A percentile compares a stretch with the other conserved stretches of the same genome.
Evolutionary conservation across 2,113 vertebrate species (phyloP).

Genomic region (Motacilla tschutschensis): DNA sequence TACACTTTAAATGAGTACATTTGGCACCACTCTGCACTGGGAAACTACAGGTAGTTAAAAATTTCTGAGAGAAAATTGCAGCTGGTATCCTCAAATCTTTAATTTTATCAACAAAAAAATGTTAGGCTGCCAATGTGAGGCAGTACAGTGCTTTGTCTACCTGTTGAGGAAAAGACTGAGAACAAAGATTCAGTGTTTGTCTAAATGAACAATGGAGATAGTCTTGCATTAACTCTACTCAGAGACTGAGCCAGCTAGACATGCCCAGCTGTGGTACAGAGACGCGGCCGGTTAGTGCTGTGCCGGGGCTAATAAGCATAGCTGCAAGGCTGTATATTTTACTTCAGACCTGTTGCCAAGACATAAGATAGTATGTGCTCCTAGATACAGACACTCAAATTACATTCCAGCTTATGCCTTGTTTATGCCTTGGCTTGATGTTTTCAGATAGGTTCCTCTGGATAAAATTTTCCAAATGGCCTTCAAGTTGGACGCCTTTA

Average conservation of each 20-base stretch:
- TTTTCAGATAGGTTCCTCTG: not conserved
- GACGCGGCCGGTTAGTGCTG: accelerated
- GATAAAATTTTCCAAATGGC: not conserved
- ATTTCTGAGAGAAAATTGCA: not conserved
- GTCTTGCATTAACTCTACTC: not conserved
- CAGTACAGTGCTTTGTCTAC: not conserved
- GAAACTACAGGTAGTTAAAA: not conserved
- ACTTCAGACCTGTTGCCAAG: not conserved
- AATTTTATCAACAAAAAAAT: not conserved
- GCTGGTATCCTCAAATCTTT: not conserved
- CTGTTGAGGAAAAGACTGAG: not conserved
- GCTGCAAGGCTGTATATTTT: not conserved
- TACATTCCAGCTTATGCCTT: not conserved
- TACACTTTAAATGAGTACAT: not conserved
- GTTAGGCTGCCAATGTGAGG: not conserved
- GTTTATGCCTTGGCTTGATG: not conserved
- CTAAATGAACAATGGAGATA: not conserved
- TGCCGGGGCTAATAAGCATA: not conserved
- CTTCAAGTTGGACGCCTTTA: not conserved
- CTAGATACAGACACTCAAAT: not conserved
- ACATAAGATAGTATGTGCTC: not conserved
- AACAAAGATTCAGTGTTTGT: not conserved
- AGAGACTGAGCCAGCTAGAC: not conserved
- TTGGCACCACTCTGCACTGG: not conserved
- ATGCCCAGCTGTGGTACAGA: not conserved